Evolutionary conservation across 2,888 invertebrate genomes (phyloP).

Genomic region (Pelosia muscerda): DNA sequence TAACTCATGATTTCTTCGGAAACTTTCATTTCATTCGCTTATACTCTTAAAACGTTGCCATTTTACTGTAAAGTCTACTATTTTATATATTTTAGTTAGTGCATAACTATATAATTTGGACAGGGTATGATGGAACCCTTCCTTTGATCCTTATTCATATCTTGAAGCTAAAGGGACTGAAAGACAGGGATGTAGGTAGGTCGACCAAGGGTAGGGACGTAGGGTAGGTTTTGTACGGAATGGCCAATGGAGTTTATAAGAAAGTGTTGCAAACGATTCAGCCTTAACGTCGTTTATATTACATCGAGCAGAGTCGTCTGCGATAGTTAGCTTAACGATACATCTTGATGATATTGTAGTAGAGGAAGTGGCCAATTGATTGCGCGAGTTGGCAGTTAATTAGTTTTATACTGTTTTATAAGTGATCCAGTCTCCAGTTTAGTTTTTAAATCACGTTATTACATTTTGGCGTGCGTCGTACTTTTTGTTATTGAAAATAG

Average conservation of each 20-base stretch:
- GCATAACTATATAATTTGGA: constrained; percentile 68
- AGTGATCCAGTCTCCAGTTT: constrained; percentile 37
- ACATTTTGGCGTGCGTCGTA: constrained; percentile 59
- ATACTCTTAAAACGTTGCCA: constrained; percentile 73
- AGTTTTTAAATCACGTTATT: constrained; percentile 39
- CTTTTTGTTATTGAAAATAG: constrained; percentile 61
- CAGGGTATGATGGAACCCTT: constrained; percentile 73
- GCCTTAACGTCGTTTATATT: constrained; percentile 53
- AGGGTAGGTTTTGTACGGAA: constrained; percentile 81
- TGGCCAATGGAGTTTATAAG: constrained; percentile 72
- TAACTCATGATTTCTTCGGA: constrained; percentile 46
- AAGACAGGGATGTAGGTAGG: constrained; percentile 81
- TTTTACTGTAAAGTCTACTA: constrained; percentile 57
- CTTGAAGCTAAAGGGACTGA: constrained; percentile 76
- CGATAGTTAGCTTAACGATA: constrained; percentile 28
- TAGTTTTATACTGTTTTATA: constrained; percentile 27
- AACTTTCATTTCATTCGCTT: constrained; percentile 62
- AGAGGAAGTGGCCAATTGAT: constrained; percentile 48
- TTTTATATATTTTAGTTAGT: constrained; percentile 54
- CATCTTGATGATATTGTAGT: constrained; percentile 21
- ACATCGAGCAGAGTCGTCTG: constrained; percentile 24
- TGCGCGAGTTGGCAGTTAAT: constrained; percentile 33
- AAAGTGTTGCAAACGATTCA: constrained; percentile 60
- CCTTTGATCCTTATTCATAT: constrained; percentile 72
- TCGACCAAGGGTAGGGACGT: constrained; percentile 67